Evolutionary conservation across 1,140 invertebrate species (phyloP).

Genomic region (Hylaeus volcanicus): DNA sequence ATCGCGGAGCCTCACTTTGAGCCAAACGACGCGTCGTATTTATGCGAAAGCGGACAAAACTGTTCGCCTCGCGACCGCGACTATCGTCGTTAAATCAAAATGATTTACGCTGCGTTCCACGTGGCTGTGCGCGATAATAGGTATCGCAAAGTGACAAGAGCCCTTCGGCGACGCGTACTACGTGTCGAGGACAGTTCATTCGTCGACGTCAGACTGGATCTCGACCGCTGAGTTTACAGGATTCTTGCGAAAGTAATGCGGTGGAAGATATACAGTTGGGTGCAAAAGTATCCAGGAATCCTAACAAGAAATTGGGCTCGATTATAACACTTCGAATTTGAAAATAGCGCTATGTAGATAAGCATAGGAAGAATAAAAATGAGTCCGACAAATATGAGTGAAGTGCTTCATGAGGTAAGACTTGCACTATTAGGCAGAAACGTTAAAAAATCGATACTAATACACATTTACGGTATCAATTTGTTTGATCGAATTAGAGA

Average conservation of each 20-base stretch:
- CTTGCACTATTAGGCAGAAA: too few species aligned
- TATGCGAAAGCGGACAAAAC: neutral
- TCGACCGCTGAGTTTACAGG: neutral
- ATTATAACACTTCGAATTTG: too few species aligned
- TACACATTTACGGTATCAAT: too few species aligned
- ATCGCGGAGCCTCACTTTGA: neutral
- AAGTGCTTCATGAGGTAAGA: too few species aligned
- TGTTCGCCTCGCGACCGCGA: neutral
- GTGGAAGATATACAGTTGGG: neutral
- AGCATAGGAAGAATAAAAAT: too few species aligned
- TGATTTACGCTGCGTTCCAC: neutral
- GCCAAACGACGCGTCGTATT: neutral
- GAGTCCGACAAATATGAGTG: too few species aligned
- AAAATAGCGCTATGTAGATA: too few species aligned
- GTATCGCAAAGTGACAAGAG: neutral
- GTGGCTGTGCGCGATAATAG: neutral
- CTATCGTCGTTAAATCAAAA: conserved; percentile 12
- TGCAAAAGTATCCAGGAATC: too few species aligned
- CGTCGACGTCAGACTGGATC: conserved; percentile 27
- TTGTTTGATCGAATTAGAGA: too few species aligned
- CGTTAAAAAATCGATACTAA: too few species aligned
- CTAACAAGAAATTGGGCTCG: too few species aligned
- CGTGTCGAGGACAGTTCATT: conserved; percentile 38
- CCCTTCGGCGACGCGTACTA: conserved; percentile 11
- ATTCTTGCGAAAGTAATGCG: conserved; percentile 16